Evolutionary conservation across 2,797 vertebrate genomes (phyloP).

Genomic region (Liparis tanakae): DNA sequence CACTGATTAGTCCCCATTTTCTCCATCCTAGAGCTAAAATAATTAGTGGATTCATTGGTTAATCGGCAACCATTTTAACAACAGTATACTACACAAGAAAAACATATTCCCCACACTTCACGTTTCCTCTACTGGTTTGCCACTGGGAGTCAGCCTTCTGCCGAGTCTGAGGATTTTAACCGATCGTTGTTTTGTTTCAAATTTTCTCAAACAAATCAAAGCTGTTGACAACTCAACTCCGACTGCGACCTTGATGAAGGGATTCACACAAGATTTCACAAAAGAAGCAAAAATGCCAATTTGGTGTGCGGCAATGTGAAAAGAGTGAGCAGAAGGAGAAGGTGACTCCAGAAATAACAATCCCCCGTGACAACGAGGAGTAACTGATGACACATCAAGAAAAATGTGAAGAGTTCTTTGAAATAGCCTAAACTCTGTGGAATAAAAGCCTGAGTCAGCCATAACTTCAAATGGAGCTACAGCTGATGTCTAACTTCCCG

Average conservation of each 20-base stretch:
- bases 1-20: not conserved
- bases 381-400: conserved; percentile 43
- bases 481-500: conserved; percentile 37
- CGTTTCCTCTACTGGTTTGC: not conserved
- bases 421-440: conserved; percentile 11
- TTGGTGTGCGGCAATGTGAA: conserved; percentile 5
- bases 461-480: conserved; percentile 38
- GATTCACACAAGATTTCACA: conserved; percentile 13
- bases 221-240: conserved; percentile 7
- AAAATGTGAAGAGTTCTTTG: conserved; percentile 24
- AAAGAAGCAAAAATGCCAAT: conserved; percentile 31
- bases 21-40: conserved; percentile 1
- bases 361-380: conserved; percentile 27
- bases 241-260: conserved; percentile 41
- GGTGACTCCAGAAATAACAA: conserved; percentile 22
- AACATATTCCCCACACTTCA: not conserved
- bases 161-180: not conserved
- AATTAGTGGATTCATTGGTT: not conserved
- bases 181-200: conserved; percentile 11
- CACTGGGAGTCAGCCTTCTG: conserved; percentile 7
- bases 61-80: not conserved
- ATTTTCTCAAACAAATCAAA: conserved; percentile 31
- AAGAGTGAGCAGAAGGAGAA: conserved; percentile 1
- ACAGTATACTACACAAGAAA: not conserved
- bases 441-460: conserved; percentile 36